Evolutionary conservation across 2,888 invertebrate species (phyloP), one percentile per base, ranked within the genome.

Genomic region (Agonopterix arenella): DNA sequence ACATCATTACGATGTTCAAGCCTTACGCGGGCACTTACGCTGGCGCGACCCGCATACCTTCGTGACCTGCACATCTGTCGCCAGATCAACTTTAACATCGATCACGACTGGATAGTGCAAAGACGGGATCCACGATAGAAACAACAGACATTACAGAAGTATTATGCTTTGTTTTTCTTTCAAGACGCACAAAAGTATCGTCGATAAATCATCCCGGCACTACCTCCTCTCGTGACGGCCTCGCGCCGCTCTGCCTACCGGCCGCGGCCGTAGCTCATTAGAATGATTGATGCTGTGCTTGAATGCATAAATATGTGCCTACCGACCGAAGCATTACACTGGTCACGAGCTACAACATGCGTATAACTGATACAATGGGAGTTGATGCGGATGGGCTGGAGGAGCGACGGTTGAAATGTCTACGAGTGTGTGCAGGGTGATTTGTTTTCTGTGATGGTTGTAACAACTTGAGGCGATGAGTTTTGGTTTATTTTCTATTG

Each of bases 261-360:
- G 75, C 28, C 66, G 70, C 66, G 70, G 64, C 68, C 62, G 55
- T 52, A 63, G 74, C 82, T 88, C 83, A 86, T 88, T 88, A 85
- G 79, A 80, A 88, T 89, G 88, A 89, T 86, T 82, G 86, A 89
- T 86, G 80, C 74, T 66, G 68, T 78, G 78, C 81, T 83, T 80
- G 82, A 76, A 50, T 50, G 48, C 52, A 53, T 81, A 81, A 83
- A 79, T 82, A 80, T 78, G 73, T 69, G 76, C 73, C 76, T 74
- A 68, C 73, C 66, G 66, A 75, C 62, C 63, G 68, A 68, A 59
- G 61, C 64, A 68, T 70, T 64, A 67, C 68, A 59, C 56, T 56
- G 61, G 79, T 80, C 83, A 81, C 79, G 81, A 77, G 73, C 60
- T 58, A 52, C 59, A 59, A 64, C 70, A 66, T 64, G 72, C 72